Evolutionary conservation across 2,797 vertebrate species (phyloP), one percentile per base, ranked within the genome.

Genomic region (Alectoris magna): DNA sequence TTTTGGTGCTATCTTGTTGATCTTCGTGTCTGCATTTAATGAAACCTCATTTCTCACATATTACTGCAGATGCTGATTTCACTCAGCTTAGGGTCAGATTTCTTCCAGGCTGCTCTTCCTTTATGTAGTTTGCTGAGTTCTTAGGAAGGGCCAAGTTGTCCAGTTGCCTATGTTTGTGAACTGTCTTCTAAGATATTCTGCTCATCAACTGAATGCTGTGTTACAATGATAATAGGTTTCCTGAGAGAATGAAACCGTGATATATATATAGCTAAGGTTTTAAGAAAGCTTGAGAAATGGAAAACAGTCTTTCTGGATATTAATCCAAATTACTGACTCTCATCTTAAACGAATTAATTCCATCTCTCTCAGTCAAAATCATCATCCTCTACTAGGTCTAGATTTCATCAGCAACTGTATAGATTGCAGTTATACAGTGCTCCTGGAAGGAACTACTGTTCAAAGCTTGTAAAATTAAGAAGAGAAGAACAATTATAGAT

Each of bases 121-220:
- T 72, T 1, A 0, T 56, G 6, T 56, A 6, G 10, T 46, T 64
- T 48, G 1, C 17, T 90, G 26, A 21, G 13, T 70, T 6, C 7
- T 43, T 80, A 31, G 63, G 21, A 80, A 70, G 15, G 19, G 6
- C 21, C 75, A 10, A 7, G 29, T 39, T 29, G 36, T 12, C 11
- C 13, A 6, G n/a, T 36, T 29, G 36, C 16, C 10, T 92, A 19
- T 58, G 58, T 78, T 60, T 51, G 3, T 8, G n/a, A 29, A 22
- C 13, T 46, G 7, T 55, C 91, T 80, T 83, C 39, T 88, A 41
- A 80, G 23, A 7, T 71, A 0, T 0, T 51, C 23, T 63, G 9
- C 34, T 55, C 14, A 49, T 69, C 53, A 62, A 55, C 19, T 46
- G 29, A 49, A 55, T 22, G 8, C 9, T 48, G 6, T 82, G 12